These are phyloP conservation scores for Trisateles emortualis DNA, from an alignment of 2,888 invertebrate species.

Conservation along the genomic window DNA sequence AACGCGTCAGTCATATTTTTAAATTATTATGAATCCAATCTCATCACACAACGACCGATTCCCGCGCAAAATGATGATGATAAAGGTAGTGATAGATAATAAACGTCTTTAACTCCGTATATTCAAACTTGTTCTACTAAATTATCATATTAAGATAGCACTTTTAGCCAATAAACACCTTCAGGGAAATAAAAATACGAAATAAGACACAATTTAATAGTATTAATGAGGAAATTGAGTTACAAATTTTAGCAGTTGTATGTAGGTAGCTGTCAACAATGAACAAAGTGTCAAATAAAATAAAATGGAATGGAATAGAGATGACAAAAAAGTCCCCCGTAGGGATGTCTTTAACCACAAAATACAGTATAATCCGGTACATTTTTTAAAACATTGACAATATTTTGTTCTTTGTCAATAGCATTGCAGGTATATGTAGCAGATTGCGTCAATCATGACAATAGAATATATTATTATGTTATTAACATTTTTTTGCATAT, in stretches of 20 bases:
- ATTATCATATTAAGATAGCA: not conserved
- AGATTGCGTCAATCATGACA: no score
- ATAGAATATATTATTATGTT: no score
- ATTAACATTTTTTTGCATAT: no score
- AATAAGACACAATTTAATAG: conserved; percentile 26
- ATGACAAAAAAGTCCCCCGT: no score
- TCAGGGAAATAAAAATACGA: conserved; percentile 24
- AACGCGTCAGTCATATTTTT: conserved; percentile 80
- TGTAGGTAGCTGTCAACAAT: not conserved
- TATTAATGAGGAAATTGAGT: conserved; percentile 35
- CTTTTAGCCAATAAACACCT: conserved; percentile 8
- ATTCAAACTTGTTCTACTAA: not conserved
- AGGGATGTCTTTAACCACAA: no score
- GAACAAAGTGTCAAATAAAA: no score
- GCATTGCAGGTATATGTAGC: no score
- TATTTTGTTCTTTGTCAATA: no score
- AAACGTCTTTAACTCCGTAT: not conserved
- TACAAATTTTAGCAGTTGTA: conserved; percentile 14
- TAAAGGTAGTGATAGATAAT: conserved; percentile 5
- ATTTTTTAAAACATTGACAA: no score
- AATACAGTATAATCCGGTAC: no score
- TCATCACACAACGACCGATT: conserved; percentile 38
- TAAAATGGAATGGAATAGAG: no score
- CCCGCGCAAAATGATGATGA: conserved; percentile 53
- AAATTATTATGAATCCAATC: conserved; percentile 22